Evolutionary conservation across 2,113 vertebrate genomes (phyloP).

Genomic region (Chauna torquata): DNA sequence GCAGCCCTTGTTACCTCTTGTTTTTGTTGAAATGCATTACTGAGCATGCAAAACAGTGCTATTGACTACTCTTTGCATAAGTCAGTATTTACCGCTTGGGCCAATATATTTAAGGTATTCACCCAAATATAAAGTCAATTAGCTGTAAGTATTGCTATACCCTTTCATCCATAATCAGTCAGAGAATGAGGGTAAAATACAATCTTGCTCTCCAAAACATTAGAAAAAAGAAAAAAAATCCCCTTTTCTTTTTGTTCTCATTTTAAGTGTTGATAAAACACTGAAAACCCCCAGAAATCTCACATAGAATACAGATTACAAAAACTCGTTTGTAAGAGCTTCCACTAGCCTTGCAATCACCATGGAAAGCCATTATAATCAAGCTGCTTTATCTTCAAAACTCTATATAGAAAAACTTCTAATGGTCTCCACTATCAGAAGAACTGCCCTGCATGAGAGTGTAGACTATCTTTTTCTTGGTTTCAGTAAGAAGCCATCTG

Average conservation of each 20-base stretch:
- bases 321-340: background rate
- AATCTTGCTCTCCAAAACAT: background rate
- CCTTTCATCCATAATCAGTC: background rate
- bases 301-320: background rate
- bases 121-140: background rate
- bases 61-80: background rate
- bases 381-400: background rate
- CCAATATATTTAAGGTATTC: slow-evolving; percentile 2
- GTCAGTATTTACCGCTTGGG: background rate
- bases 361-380: background rate
- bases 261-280: background rate
- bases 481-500: background rate
- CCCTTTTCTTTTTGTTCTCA: background rate
- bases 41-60: background rate
- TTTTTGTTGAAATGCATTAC: background rate
- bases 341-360: background rate
- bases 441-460: background rate
- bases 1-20: background rate
- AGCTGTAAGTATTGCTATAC: background rate
- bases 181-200: background rate
- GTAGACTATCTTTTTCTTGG: too few species aligned
- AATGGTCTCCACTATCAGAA: background rate
- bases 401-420: rapidly evolving
- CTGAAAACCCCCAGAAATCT: background rate
- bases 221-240: background rate